These are phyloP conservation scores for Euthynnus affinis DNA, from an alignment of 2,797 vertebrate genomes.

Conservation along the genomic window DNA sequence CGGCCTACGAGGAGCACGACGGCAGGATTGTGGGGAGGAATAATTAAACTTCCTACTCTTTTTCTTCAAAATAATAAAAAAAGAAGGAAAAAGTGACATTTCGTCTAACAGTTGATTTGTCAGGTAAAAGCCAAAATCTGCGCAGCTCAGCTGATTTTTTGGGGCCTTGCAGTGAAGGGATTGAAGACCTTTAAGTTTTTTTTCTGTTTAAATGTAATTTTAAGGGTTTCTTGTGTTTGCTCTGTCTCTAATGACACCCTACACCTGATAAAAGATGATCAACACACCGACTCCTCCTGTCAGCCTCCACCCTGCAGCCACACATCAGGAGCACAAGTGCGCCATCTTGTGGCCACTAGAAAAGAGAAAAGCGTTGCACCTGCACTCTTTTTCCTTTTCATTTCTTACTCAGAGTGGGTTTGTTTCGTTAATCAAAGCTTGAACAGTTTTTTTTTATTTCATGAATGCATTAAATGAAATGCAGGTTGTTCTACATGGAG, in stretches of 20 bases:
- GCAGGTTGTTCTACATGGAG: not conserved
- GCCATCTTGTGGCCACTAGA: constrained; percentile 47
- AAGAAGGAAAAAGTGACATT: not conserved
- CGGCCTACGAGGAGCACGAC: constrained; percentile 12
- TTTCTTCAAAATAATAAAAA: not conserved
- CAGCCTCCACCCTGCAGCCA: not conserved
- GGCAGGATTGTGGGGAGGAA: not conserved
- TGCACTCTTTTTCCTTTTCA: not conserved
- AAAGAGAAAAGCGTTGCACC: not conserved
- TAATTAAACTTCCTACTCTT: not conserved
- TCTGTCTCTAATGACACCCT: not conserved
- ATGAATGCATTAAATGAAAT: too few species aligned
- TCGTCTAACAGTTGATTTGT: too few species aligned
- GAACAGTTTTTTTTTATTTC: too few species aligned
- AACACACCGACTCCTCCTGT: not conserved
- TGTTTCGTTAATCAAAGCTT: not conserved
- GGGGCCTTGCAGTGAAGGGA: too few species aligned
- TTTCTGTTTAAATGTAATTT: not conserved
- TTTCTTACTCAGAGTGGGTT: not conserved
- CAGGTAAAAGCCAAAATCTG: too few species aligned
- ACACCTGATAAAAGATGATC: not conserved
- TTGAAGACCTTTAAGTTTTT: too few species aligned
- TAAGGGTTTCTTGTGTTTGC: not conserved
- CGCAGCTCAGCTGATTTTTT: too few species aligned
- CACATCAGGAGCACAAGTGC: not conserved